A percentile compares a stretch with the other conserved stretches of the same genome.
Evolutionary conservation across 2,888 invertebrate genomes (phyloP).

Genomic region (Cryptosula pallasiana): DNA sequence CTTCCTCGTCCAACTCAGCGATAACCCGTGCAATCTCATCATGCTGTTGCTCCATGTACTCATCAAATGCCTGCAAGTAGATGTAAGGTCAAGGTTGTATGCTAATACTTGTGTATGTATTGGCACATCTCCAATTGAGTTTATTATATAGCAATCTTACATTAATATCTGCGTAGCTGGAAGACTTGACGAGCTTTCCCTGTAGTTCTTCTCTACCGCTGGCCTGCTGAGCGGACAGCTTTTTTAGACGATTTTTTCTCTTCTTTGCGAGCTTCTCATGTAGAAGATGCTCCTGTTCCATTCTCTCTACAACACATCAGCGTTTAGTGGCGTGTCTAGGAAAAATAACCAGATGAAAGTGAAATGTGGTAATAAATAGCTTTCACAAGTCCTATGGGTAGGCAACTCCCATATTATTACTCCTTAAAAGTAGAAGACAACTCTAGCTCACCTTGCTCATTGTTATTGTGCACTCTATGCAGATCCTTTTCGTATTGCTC

Average conservation of each 20-base stretch:
- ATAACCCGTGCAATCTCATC: constrained; percentile 35
- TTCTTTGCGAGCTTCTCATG: constrained; percentile 36
- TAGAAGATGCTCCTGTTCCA: constrained; percentile 35
- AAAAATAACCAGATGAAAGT: too few relatives aligned
- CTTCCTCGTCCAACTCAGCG: constrained; percentile 39
- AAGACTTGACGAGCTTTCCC: constrained; percentile 27
- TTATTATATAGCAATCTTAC: too few relatives aligned
- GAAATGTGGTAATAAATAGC: too few relatives aligned
- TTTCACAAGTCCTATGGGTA: too few relatives aligned
- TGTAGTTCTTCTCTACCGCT: constrained; percentile 36
- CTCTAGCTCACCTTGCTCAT: not conserved
- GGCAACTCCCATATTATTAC: too few relatives aligned
- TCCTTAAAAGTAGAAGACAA: too few relatives aligned
- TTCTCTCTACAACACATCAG: too few relatives aligned
- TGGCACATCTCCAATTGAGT: too few relatives aligned
- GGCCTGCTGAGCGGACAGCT: constrained; percentile 37
- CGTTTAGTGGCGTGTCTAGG: too few relatives aligned
- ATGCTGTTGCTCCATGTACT: constrained; percentile 37
- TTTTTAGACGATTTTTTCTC: constrained; percentile 32
- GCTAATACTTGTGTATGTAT: too few relatives aligned
- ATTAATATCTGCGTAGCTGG: constrained; percentile 5
- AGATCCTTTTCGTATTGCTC: constrained; percentile 32
- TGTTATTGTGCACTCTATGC: not conserved
- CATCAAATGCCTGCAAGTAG: constrained; percentile 37
- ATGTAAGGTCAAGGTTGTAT: too few relatives aligned